A percentile compares a stretch with the other conserved stretches of the same genome.
Conservation (phyloP, 2,797 vertebrate genomes). For the Tarsius wallacei region DNA sequence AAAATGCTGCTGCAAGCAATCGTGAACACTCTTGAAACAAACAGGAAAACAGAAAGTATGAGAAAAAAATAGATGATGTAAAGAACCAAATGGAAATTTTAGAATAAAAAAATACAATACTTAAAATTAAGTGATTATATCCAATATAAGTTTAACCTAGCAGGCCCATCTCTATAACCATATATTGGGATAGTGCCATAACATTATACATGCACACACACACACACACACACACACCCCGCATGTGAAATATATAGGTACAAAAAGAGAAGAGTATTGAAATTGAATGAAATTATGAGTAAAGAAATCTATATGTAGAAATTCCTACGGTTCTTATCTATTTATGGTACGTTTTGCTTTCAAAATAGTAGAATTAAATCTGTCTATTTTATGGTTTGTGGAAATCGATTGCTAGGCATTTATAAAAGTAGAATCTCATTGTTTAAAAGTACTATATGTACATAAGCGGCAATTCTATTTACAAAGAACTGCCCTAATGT, state of each 20-base stretch:
- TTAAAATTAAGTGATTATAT: slow-evolving; percentile 7
- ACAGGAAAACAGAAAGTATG: neutral
- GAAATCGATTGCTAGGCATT: slow-evolving; percentile 59
- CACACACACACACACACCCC: neutral
- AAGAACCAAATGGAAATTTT: slow-evolving; percentile 45
- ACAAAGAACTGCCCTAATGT: slow-evolving; percentile 83
- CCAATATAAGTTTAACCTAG: neutral
- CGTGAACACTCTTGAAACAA: slow-evolving; percentile 35
- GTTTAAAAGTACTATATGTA: slow-evolving; percentile 78
- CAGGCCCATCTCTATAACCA: neutral
- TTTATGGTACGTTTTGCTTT: slow-evolving; percentile 1
- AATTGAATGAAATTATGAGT: neutral
- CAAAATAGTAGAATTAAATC: slow-evolving; percentile 46
- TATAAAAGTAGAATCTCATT: slow-evolving; percentile 62
- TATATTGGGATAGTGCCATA: neutral
- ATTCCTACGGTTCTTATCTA: neutral
- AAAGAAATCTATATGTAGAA: slow-evolving; percentile 48
- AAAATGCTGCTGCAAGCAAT: slow-evolving; percentile 12
- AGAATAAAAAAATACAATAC: neutral
- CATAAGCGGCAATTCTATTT: slow-evolving; percentile 80
- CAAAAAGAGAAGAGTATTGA: slow-evolving; percentile 24
- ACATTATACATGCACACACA: neutral
- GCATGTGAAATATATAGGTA: neutral
- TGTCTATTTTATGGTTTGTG: slow-evolving; percentile 36
- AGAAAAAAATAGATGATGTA: neutral